These are phyloP conservation scores for Rhinichthys osculus DNA, from an alignment of 2,797 vertebrate species.

Conservation along the genomic window DNA sequence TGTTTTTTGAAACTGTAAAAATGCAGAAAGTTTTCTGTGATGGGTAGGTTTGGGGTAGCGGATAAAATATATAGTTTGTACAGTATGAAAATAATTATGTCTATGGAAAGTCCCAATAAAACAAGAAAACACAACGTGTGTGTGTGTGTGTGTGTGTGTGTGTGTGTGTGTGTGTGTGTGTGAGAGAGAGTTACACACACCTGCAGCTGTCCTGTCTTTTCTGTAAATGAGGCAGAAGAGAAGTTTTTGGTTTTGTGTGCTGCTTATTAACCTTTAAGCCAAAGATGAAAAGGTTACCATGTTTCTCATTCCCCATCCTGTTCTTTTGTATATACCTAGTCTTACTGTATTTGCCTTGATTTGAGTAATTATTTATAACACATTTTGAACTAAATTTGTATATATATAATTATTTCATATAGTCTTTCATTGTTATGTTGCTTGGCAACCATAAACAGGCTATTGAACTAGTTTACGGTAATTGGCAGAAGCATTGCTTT, in stretches of 20 bases:
- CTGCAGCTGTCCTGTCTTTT: conserved; percentile 2
- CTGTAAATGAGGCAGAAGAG: conserved; percentile 62
- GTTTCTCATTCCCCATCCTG: conserved; percentile 58
- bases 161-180: background rate
- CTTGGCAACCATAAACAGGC: background rate
- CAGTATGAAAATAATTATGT: background rate
- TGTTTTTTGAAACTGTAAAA: background rate
- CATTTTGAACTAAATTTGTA: no score
- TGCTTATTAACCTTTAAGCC: conserved; percentile 77
- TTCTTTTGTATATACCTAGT: conserved; percentile 4
- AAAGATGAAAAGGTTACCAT: conserved; percentile 72
- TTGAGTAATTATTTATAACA: conserved; percentile 53
- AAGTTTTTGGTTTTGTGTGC: conserved; percentile 65
- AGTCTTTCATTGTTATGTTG: background rate
- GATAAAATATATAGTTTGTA: background rate
- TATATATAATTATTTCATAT: background rate
- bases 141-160: background rate
- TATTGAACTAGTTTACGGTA: background rate
- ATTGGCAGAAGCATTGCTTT: background rate
- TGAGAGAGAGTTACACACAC: background rate
- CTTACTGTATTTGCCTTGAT: conserved; percentile 35
- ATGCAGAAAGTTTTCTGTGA: background rate
- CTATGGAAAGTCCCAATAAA: background rate
- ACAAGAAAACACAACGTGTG: background rate
- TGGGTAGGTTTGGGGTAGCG: background rate